Evolutionary conservation across 2,888 invertebrate species (phyloP).

Genomic region (Ophion ellenae): DNA sequence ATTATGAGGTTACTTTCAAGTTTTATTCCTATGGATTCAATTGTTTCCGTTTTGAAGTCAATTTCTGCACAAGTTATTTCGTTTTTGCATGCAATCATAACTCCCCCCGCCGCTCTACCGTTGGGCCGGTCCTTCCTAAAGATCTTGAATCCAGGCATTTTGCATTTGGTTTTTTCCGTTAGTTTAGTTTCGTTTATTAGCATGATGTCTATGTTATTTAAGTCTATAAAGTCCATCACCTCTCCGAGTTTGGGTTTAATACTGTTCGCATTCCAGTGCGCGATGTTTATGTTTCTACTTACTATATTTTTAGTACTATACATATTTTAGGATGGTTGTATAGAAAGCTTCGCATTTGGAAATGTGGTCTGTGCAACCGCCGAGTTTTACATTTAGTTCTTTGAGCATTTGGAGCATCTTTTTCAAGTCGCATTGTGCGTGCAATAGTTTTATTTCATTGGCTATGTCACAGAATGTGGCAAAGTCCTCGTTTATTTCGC

Average conservation of each 20-base stretch:
- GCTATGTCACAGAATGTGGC: too few relatives aligned
- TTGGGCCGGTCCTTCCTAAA: neutral
- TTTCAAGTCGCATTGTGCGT: too few relatives aligned
- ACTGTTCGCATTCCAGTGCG: neutral
- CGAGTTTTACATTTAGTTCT: too few relatives aligned
- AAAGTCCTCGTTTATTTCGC: too few relatives aligned
- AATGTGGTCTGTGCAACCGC: neutral
- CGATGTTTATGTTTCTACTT: neutral
- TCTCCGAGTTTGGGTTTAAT: neutral
- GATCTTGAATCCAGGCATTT: neutral
- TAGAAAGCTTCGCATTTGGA: slow-evolving; percentile 6
- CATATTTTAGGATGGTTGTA: neutral
- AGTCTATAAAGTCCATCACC: neutral
- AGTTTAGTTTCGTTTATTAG: slow-evolving; percentile 13
- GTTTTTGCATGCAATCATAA: neutral
- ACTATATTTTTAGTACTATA: neutral
- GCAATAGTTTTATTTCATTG: too few relatives aligned
- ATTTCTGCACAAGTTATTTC: neutral
- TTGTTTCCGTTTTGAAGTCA: neutral
- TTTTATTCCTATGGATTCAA: neutral
- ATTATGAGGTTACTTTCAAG: neutral
- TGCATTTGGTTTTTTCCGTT: neutral
- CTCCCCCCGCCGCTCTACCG: neutral
- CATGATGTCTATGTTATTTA: neutral
- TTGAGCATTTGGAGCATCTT: too few relatives aligned